phyloP scores from a whole-genome alignment of 2,888 invertebrate genomes.

The Caradrina kadenii region DNA sequence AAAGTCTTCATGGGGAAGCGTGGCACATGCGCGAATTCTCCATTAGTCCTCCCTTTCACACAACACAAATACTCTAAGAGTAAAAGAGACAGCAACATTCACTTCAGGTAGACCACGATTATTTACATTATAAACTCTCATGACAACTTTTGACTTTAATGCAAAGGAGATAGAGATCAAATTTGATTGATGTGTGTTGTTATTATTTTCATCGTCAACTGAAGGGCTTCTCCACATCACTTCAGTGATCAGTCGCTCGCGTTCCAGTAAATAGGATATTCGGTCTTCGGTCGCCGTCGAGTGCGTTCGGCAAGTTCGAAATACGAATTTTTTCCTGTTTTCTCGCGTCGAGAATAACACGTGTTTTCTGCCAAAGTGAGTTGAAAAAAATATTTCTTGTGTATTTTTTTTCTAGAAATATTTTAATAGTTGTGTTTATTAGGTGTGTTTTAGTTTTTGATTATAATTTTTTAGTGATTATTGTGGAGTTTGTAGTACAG shows the following conservation, averaged over 20 bases:
- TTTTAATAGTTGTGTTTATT: conserved; percentile 39
- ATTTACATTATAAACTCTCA: conserved; percentile 65
- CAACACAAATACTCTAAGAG: conserved; percentile 59
- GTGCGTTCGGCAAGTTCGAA: conserved; percentile 65
- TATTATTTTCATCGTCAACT: conserved; percentile 77
- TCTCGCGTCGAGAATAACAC: conserved; percentile 66
- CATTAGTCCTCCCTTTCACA: conserved; percentile 69
- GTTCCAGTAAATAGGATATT: conserved; percentile 74
- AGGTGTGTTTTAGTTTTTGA: conserved; percentile 35
- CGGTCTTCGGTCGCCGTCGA: conserved; percentile 73
- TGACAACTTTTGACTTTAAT: conserved; percentile 65
- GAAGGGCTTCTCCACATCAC: conserved; percentile 75
- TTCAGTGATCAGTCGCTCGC: conserved; percentile 69
- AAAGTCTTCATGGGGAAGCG: conserved; percentile 71
- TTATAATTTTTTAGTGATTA: conserved; percentile 51
- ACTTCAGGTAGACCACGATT: conserved; percentile 73
- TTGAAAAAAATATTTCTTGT: conserved; percentile 56
- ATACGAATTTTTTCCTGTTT: conserved; percentile 50
- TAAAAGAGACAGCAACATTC: conserved; percentile 75
- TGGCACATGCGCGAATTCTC: conserved; percentile 80
- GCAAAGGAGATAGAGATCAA: conserved; percentile 58
- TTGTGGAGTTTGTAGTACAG: conserved; percentile 54
- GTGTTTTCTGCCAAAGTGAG: conserved; percentile 69
- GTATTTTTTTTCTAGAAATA: conserved; percentile 33
- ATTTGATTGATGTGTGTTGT: conserved; percentile 67